Evolutionary conservation across 2,113 vertebrate genomes (phyloP).

Genomic region (Genyomyrus donnyi): DNA sequence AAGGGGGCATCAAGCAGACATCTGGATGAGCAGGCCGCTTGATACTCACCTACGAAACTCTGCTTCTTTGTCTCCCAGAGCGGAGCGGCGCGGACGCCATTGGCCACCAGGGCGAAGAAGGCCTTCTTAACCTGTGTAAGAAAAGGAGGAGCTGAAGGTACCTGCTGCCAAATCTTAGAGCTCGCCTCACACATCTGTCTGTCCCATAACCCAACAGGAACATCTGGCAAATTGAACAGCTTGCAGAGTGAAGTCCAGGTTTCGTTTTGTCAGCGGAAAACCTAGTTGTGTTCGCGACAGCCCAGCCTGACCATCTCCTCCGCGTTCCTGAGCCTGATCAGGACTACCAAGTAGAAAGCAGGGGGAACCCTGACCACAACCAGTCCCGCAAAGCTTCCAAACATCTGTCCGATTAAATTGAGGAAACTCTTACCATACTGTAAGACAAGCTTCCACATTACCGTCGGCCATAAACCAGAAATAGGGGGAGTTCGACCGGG

Average conservation of each 20-base stretch:
- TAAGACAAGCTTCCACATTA: not conserved
- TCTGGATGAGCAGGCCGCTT: not conserved
- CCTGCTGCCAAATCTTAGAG: not conserved
- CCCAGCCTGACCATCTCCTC: not conserved
- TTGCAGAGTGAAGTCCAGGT: not conserved
- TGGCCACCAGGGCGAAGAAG: conserved; percentile 88
- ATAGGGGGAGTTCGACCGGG: not conserved
- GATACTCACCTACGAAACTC: conserved; percentile 84
- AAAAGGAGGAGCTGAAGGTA: not conserved
- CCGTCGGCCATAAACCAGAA: not conserved
- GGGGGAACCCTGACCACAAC: not conserved
- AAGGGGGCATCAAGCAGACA: not conserved
- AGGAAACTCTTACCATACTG: not conserved
- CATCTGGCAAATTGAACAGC: not conserved
- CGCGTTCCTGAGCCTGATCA: not conserved
- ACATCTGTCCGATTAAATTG: not conserved
- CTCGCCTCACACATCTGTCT: not conserved
- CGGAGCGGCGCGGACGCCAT: conserved; percentile 88
- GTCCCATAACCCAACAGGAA: not conserved
- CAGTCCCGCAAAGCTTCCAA: not conserved
- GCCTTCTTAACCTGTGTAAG: conserved; percentile 81
- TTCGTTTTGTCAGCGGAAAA: not conserved
- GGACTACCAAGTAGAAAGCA: not conserved
- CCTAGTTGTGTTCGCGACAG: not conserved
- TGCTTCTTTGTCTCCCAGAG: conserved; percentile 92